phyloP scores from a whole-genome alignment of 2,113 vertebrate genomes.

The Lycaon pictus region DNA sequence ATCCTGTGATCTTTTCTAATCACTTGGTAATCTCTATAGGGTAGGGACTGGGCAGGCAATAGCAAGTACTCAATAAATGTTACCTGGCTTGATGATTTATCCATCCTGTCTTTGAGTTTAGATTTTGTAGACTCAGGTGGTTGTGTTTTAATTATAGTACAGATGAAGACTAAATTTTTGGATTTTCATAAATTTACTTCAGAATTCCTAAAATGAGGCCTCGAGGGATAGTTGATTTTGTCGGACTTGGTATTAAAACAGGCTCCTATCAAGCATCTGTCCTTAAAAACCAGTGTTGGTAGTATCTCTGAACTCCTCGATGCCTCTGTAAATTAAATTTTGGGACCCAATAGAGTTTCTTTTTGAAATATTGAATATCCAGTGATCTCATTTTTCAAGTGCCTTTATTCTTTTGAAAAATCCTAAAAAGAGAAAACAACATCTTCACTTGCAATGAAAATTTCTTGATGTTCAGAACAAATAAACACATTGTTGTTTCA shows the following conservation, averaged over 20 bases:
- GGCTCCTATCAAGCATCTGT: neutral
- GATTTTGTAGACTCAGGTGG: neutral
- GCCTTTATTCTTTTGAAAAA: constrained; percentile 24
- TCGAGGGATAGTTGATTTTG: neutral
- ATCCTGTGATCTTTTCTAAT: neutral
- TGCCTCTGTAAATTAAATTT: neutral
- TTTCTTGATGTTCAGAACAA: constrained; percentile 11
- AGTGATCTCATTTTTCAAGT: constrained; percentile 20
- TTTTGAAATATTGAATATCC: neutral
- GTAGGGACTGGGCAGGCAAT: neutral
- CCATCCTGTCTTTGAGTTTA: neutral
- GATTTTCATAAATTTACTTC: neutral
- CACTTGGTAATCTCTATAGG: neutral
- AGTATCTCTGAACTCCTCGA: neutral
- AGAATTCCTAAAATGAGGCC: constrained; percentile 24
- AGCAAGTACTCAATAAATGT: neutral
- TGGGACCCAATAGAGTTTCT: constrained; percentile 18
- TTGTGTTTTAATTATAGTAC: neutral
- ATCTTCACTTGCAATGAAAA: constrained; percentile 27
- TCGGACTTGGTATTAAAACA: constrained; percentile 8
- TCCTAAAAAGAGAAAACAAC: constrained; percentile 6
- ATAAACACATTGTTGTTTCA: constrained; percentile 36
- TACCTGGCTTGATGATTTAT: neutral
- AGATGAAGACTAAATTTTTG: neutral
- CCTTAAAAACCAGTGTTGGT: constrained; percentile 7